Evolutionary conservation across 2,113 vertebrate genomes (phyloP).

Genomic region (Colinus virginianus): DNA sequence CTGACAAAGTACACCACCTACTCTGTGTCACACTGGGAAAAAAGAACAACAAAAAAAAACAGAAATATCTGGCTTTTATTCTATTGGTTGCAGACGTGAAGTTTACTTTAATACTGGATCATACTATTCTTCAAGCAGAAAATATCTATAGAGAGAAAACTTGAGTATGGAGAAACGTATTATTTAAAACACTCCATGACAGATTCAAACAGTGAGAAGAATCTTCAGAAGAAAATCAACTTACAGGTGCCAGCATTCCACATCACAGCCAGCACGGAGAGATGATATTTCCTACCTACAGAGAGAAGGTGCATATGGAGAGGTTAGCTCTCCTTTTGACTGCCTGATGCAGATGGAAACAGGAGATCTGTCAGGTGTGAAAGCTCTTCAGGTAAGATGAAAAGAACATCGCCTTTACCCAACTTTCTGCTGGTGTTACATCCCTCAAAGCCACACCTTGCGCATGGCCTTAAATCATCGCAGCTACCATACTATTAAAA

Average conservation of each 20-base stretch:
- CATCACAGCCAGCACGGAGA: background rate
- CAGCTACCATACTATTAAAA: background rate
- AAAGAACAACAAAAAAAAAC: background rate
- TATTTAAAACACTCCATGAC: background rate
- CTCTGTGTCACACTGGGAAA: background rate
- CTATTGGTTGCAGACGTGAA: background rate
- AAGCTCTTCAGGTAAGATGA: background rate
- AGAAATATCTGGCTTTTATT: rapidly evolving
- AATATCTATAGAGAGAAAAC: background rate
- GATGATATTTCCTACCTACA: background rate
- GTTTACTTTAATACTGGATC: background rate
- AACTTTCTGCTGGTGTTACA: background rate
- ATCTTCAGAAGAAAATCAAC: background rate
- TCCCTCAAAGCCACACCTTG: background rate
- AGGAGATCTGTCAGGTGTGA: background rate
- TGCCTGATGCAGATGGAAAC: background rate
- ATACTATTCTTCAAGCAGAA: background rate
- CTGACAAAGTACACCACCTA: background rate
- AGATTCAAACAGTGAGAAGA: background rate
- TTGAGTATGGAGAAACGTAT: background rate
- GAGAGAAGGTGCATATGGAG: background rate
- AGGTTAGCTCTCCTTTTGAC: background rate
- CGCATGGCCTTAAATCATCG: background rate
- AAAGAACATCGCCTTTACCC: background rate
- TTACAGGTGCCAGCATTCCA: background rate